Evolutionary conservation across 2,113 vertebrate genomes (phyloP), one percentile per base, ranked within the genome.

Genomic region (Myrmecophaga tridactyla): DNA sequence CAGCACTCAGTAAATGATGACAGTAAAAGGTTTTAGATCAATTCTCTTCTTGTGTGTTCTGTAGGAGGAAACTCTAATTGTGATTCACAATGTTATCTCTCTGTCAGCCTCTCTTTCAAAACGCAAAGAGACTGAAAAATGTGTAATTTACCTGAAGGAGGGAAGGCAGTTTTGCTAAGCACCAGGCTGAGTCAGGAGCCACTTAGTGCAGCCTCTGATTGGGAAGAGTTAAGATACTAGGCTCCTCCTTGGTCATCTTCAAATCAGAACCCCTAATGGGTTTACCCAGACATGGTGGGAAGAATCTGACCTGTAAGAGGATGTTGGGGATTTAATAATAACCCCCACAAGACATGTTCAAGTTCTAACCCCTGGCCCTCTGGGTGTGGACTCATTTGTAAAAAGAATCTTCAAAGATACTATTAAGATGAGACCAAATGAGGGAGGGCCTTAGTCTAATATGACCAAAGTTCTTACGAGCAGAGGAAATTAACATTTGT

Each of bases 21-120:
- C 86, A 63, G 88, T 51, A 39, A 92, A 72, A 92, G 94, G 51
- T 65, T 56, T 82, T 78, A 88, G 90, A 95, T 96, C 96, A 95
- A 89, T 96, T 85, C 92, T 90, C 78, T 77, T 96, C 92, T 93
- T 9, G 41, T 36, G 94, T 39, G 90, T 83, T 91, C 92, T 84
- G 92, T n/a, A 0, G 80, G 84, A 93, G 92, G 90, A 77, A 89
- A 23, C 86, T 53, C 96, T 95, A 92, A 91, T 82, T 93, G 92
- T 25, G 63, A 89, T 91, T 90, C 65, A 0, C 43, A 58, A 21
- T 1, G 5, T 34, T 80, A 27, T 53, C 12, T 86, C 86, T 83
- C 87, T n/a, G 56, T 43, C 62, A 12, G 88, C 67, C 78, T 90
- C 76, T 81, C 69, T 73, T 80, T 39, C 41, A 39, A 92, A 88